Evolutionary conservation across 2,797 vertebrate species (phyloP), one percentile per base, ranked within the genome.

Genomic region (Morus bassanus): DNA sequence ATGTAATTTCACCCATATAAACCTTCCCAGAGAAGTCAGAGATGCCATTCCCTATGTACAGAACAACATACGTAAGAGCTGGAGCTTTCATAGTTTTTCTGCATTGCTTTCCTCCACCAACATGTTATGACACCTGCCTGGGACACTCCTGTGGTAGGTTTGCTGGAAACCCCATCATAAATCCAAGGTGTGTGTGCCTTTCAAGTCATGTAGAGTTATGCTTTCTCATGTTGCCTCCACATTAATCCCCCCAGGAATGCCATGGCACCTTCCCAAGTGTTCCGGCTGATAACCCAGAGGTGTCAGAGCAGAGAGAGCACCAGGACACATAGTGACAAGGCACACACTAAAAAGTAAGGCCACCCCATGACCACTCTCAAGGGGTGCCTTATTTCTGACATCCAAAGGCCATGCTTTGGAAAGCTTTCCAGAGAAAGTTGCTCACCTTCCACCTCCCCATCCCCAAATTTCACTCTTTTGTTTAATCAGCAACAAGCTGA

Each of bases 241-340:
- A 9, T 41, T 31, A 65, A 91, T 39, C 27, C 27, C 27, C 35
- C 13, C 41, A 41, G 65, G 56, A 85, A 78, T n/a, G 41, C 48
- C 22, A 17, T 2, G 3, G 35, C 54, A 27, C 31, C 28, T 63
- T 48, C 39, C 54, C 65, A 56, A 45, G 43, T 3, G 37, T 41
- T 67, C 57, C 23, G n/a, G 11, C 48, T 80, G 48, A 41, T 60
- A 63, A n/a, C 41, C 23, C 33, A 35, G 56, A 27, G 10, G 35
- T 46, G 46, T 3, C 50, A 77, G 54, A 31, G 17, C 65, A 51
- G 35, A 27, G 61, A 68, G 4, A 59, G 7, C 46, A 69, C 7
- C 54, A 22, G 41, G 33, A 64, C 50, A 19, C 1, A 0, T 0
- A 2, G 19, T 30, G 25, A 14, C 28, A 73, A 60, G 60, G 23